Evolutionary conservation across 2,888 invertebrate species (phyloP), one percentile per base, ranked within the genome.

Genomic region (Coelinius sp.): DNA sequence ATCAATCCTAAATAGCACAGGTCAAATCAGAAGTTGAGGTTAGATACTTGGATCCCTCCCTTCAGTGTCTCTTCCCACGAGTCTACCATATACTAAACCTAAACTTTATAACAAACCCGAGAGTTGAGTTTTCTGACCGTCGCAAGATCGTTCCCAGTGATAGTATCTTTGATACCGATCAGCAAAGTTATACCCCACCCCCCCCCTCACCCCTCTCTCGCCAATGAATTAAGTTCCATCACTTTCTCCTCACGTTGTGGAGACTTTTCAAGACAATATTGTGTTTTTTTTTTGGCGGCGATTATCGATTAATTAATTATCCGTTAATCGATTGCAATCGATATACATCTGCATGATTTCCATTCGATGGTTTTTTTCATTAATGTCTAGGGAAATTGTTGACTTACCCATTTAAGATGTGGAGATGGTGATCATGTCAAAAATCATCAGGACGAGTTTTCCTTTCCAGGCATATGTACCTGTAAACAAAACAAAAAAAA

Each of bases 171-270:
- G 84, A 84, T 84, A 83, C 75, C 76, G 79, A 84, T 84, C 84
- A 82, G 82, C 78, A 14, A 31, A 27, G 56, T 17, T 27, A 27
- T 27, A 0, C 31, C 31, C 35, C 35, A 4, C 14, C 53, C 14
- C n/a, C 27, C 53, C 52, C 52, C 52, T 4, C 22, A 7, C 10
- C 52, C 52, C 52, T 46, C n/a, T 7, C 82, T 31, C 31, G 31
- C 38, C 46, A 83, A 81, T 83, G 78, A 59, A 77, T 72, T 76
- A 76, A 80, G 82, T 84, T 82, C 84, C 82, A 82, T 84, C 84
- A 83, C 84, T 84, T 84, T 84, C 84, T 84, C 84, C 76, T 70
- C 35, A 25, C 70, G 67, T 77, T 72, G 74, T 70, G 74, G 72
- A 65, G 52, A 68, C 71, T 59, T 68, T 31, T 4, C 31, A 31